Evolutionary conservation across 1,140 invertebrate genomes (phyloP).

Genomic region (Caenorhabditis tropicalis): DNA sequence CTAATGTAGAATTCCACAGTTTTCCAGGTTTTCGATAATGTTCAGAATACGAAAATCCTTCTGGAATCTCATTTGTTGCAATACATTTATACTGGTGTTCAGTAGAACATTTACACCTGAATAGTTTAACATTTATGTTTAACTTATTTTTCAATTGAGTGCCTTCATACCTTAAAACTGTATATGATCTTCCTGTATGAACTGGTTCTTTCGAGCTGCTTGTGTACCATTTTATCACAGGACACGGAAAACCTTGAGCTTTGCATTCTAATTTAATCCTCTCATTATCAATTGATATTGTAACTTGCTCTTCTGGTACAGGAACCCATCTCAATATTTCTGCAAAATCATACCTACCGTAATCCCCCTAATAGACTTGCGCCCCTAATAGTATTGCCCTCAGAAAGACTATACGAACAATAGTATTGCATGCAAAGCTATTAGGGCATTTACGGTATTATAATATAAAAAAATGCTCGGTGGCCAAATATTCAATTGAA

Average conservation of each 20-base stretch:
- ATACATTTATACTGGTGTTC: constrained; percentile 66
- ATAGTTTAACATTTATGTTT: background rate
- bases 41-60: constrained; percentile 65
- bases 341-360: constrained; percentile 49
- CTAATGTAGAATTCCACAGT: constrained; percentile 60
- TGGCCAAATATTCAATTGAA: background rate
- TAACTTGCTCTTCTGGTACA: constrained; percentile 62
- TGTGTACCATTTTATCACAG: constrained; percentile 65
- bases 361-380: too few relatives aligned
- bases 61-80: constrained; percentile 64
- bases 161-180: background rate
- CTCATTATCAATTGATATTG: constrained; percentile 50
- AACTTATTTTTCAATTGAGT: background rate
- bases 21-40: constrained; percentile 64
- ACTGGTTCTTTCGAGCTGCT: constrained; percentile 59
- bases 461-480: background rate
- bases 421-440: too few relatives aligned
- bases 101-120: constrained; percentile 68
- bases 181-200: constrained; percentile 36
- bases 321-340: constrained; percentile 66
- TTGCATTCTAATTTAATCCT: constrained; percentile 66
- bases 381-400: too few relatives aligned
- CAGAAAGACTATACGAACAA: too few relatives aligned
- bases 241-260: constrained; percentile 68
- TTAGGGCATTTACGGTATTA: too few relatives aligned